phyloP scores from a whole-genome alignment of 2,113 vertebrate genomes.

The Thunnus maccoyii region DNA sequence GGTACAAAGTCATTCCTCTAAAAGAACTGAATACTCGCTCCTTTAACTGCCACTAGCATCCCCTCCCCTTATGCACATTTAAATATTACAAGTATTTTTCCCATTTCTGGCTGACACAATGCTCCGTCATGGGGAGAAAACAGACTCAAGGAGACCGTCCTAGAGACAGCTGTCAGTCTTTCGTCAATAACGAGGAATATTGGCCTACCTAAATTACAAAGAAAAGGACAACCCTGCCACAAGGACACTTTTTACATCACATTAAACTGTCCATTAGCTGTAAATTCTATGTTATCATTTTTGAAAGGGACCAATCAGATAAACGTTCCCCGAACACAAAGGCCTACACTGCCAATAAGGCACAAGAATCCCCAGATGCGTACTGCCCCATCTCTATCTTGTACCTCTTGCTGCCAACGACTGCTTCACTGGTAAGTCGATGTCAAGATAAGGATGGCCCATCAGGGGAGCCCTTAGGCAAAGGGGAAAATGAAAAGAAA shows the following conservation, averaged over 20 bases:
- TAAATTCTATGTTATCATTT: slow-evolving; percentile 41
- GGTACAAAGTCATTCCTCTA: slow-evolving; percentile 45
- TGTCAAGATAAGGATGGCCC: slow-evolving; percentile 61
- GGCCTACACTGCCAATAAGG: slow-evolving; percentile 78
- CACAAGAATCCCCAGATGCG: slow-evolving; percentile 59
- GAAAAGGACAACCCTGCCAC: slow-evolving; percentile 43
- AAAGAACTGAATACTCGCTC: slow-evolving; percentile 34
- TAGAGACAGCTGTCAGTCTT: slow-evolving; percentile 17
- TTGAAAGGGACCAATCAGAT: slow-evolving; percentile 75
- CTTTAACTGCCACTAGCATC: slow-evolving; percentile 71
- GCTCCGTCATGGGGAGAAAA: slow-evolving; percentile 54
- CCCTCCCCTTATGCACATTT: slow-evolving; percentile 60
- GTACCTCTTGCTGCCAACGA: slow-evolving; percentile 71
- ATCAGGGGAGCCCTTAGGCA: slow-evolving; percentile 44
- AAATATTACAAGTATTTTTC: slow-evolving; percentile 30
- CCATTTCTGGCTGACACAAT: slow-evolving; percentile 43
- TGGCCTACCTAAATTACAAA: slow-evolving; percentile 47
- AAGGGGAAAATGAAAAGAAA: slow-evolving; percentile 48
- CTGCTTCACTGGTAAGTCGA: slow-evolving; percentile 62
- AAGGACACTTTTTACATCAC: slow-evolving; percentile 55
- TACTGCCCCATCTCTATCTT: slow-evolving; percentile 77
- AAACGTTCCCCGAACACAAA: slow-evolving; percentile 46
- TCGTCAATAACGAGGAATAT: slow-evolving; percentile 36
- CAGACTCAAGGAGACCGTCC: slow-evolving; percentile 51
- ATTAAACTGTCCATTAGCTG: slow-evolving; percentile 52